Evolutionary conservation across 2,797 vertebrate genomes (phyloP).

Genomic region (Eospalax fontanierii): DNA sequence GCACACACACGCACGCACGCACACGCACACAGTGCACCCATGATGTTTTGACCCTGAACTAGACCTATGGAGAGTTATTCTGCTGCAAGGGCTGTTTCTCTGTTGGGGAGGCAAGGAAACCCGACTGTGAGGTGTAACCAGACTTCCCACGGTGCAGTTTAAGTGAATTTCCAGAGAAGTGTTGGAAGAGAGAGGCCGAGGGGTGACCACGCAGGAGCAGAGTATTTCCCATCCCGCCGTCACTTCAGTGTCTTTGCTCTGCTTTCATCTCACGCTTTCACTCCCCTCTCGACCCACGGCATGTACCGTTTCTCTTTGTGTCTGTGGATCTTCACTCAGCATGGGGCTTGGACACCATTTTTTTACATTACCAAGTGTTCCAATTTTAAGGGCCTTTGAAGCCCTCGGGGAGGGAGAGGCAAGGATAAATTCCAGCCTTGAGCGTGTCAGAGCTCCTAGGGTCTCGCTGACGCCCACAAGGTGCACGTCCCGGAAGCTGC

Average conservation of each 20-base stretch:
- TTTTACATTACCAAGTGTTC: background rate
- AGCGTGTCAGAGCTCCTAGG: background rate
- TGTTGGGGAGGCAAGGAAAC: background rate
- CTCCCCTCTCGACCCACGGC: no score
- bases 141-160: background rate
- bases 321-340: background rate
- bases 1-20: background rate
- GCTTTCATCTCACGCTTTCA: background rate
- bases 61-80: background rate
- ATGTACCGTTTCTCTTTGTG: background rate
- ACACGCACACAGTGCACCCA: background rate
- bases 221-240: background rate
- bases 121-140: background rate
- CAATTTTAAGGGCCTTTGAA: background rate
- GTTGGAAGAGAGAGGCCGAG: background rate
- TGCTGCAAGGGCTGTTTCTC: conserved; percentile 9
- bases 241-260: background rate
- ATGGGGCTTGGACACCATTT: background rate
- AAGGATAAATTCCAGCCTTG: background rate
- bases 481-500: background rate
- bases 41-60: conserved; percentile 25
- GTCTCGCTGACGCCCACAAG: background rate
- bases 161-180: background rate
- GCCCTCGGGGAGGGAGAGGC: background rate
- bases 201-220: background rate